These are phyloP conservation scores for Podabrus alpinus DNA, from an alignment of 2,888 invertebrate genomes.

Conservation along the genomic window DNA sequence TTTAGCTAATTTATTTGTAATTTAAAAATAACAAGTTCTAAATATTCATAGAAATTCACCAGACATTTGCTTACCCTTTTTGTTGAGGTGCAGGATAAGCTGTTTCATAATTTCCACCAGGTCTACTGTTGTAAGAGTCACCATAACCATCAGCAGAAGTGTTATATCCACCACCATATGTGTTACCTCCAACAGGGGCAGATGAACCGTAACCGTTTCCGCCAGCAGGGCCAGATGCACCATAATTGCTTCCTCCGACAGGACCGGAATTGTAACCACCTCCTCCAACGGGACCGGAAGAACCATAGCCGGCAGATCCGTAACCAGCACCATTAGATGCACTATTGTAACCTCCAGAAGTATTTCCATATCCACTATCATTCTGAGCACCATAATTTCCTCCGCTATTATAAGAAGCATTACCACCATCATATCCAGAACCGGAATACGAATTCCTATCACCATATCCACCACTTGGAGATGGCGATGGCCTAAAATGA, in stretches of 20 bases:
- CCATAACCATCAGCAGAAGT: conserved; percentile 34
- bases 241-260: conserved; percentile 15
- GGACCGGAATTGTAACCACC: conserved; percentile 23
- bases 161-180: conserved; percentile 16
- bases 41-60: neutral
- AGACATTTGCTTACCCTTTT: conserved; percentile 42
- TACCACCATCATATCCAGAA: conserved; percentile 15
- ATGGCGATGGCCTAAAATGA: neutral
- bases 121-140: conserved; percentile 32
- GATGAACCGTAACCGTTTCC: neutral
- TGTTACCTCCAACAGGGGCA: neutral
- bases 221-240: conserved; percentile 17
- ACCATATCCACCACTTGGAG: neutral
- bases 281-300: neutral
- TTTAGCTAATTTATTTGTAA: no score
- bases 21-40: neutral
- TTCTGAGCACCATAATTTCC: neutral
- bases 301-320: neutral
- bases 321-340: conserved; percentile 13
- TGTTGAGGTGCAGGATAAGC: conserved; percentile 47
- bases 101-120: conserved; percentile 42
- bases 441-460: conserved; percentile 27
- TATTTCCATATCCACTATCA: neutral
- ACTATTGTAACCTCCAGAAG: neutral
- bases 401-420: neutral